phyloP scores from a whole-genome alignment of 2,888 invertebrate species.

The Machimus rusticus region DNA sequence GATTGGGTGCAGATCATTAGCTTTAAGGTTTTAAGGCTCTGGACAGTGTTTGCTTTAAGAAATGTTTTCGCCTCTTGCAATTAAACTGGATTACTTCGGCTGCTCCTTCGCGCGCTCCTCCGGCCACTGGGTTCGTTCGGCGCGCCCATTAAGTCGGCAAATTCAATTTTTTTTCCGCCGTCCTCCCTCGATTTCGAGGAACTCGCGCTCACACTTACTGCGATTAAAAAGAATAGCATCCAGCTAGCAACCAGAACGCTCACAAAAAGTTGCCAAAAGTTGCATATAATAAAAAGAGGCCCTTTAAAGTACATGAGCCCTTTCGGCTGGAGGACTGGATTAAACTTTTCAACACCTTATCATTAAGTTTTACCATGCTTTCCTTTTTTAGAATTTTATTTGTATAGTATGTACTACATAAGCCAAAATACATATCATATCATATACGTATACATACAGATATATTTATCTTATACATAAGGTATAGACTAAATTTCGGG shows the following conservation, averaged over 20 bases:
- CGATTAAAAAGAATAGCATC: neutral
- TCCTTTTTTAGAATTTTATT: neutral
- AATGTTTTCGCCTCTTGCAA: neutral
- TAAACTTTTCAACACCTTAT: neutral
- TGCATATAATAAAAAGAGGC: neutral
- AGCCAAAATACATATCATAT: neutral
- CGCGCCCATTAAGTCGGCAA: neutral
- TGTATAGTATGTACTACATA: neutral
- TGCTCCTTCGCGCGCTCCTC: neutral
- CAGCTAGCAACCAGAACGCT: neutral
- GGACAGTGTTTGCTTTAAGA: conserved; percentile 24
- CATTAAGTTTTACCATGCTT: neutral
- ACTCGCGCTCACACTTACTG: neutral
- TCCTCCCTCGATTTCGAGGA: neutral
- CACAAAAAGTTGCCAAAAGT: neutral
- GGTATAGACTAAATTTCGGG: no score
- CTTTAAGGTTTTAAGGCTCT: conserved; percentile 23
- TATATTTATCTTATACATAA: no score
- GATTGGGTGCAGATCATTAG: conserved; percentile 31
- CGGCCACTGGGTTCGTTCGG: neutral
- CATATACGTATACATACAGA: no score
- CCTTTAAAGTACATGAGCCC: neutral
- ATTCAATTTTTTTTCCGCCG: neutral
- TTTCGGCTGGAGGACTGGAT: neutral
- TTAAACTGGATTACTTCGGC: neutral